phyloP scores from a whole-genome alignment of 2,113 vertebrate species.

The Sigmodon hispidus region DNA sequence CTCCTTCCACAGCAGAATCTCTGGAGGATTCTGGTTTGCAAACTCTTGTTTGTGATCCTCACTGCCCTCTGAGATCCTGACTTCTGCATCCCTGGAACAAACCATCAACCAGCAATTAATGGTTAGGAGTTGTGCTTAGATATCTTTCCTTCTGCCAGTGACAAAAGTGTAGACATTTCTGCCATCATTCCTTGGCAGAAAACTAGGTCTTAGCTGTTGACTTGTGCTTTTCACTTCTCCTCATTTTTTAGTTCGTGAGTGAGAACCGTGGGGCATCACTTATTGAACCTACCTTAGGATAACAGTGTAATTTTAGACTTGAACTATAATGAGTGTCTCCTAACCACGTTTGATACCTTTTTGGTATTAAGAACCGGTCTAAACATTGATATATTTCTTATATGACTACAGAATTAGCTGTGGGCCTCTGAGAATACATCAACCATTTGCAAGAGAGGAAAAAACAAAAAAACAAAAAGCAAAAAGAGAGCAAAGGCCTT shows the following conservation, averaged over 20 bases:
- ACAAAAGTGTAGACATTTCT: not conserved
- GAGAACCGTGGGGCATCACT: not conserved
- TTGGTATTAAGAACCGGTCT: not conserved
- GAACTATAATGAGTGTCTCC: not conserved
- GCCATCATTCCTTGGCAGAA: not conserved
- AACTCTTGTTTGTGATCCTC: constrained; percentile 17
- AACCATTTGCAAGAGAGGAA: not conserved
- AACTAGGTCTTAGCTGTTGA: not conserved
- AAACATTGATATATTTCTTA: not conserved
- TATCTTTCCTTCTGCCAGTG: not conserved
- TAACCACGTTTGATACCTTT: constrained; percentile 23
- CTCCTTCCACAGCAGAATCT: not conserved
- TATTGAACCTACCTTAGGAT: not conserved
- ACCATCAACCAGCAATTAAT: not conserved
- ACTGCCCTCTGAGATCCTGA: constrained; percentile 23
- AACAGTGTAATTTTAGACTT: constrained; percentile 16
- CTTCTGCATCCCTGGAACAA: not conserved
- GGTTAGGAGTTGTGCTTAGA: not conserved
- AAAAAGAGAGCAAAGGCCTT: not conserved
- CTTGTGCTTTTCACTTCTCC: constrained; percentile 39
- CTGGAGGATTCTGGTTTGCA: not conserved
- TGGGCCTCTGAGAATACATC: not conserved
- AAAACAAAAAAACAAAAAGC: not conserved
- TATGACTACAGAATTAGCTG: not conserved
- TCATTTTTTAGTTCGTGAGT: not conserved